phyloP scores from a whole-genome alignment of 2,797 vertebrate species.

The Siniperca undulata region DNA sequence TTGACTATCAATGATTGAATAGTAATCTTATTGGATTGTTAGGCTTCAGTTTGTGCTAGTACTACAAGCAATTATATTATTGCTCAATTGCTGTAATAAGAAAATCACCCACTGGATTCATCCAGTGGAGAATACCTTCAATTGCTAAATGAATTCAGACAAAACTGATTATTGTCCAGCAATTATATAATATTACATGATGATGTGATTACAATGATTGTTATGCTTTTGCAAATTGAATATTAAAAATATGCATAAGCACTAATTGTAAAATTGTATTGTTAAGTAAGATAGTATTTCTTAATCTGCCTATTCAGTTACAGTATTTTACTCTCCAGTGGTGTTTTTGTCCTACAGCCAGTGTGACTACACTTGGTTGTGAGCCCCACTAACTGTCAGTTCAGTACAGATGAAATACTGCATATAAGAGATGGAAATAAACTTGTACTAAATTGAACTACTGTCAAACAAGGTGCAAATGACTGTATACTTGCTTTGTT shows the following conservation, averaged over 20 bases:
- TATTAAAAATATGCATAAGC: not conserved
- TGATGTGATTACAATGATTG: constrained; percentile 37
- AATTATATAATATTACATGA: constrained; percentile 18
- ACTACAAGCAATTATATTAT: constrained; percentile 29
- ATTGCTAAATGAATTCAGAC: constrained; percentile 19
- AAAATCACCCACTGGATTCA: constrained; percentile 20
- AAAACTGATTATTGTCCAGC: constrained; percentile 23
- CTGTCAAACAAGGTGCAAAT: not conserved
- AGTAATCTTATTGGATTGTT: constrained; percentile 9
- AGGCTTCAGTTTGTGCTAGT: not conserved
- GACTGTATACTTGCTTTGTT: not conserved
- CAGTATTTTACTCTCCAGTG: not conserved
- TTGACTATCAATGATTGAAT: constrained; percentile 13
- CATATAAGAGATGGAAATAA: not conserved
- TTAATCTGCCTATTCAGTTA: not conserved
- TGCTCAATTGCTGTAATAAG: constrained; percentile 19
- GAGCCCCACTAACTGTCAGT: not conserved
- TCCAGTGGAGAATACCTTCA: constrained; percentile 14
- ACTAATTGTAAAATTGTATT: constrained; percentile 3
- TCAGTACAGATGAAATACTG: not conserved
- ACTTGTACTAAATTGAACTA: not conserved
- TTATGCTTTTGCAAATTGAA: constrained; percentile 32
- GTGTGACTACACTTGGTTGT: not conserved
- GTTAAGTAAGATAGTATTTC: constrained; percentile 10
- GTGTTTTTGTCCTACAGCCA: not conserved